Evolutionary conservation across 2,888 invertebrate species (phyloP).

Genomic region (Flabesymbios commensalis): DNA sequence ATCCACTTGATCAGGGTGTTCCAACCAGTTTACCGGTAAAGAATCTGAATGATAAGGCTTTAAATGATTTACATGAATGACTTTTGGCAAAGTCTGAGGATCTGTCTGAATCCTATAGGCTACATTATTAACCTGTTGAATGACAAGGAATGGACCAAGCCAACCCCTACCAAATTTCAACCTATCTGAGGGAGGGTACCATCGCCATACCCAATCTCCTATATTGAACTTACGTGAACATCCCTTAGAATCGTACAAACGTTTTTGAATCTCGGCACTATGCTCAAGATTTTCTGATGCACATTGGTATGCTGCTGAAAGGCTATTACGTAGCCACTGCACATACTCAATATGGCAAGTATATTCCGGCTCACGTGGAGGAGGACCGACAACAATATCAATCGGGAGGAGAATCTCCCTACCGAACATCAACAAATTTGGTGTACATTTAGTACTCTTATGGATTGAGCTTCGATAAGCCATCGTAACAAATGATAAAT

Average conservation of each 20-base stretch:
- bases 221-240: not conserved
- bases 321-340: not conserved
- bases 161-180: not conserved
- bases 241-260: not conserved
- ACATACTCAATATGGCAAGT: not conserved
- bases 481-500: slow-evolving; percentile 25
- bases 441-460: slow-evolving; percentile 26
- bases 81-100: no score
- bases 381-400: slow-evolving; percentile 24
- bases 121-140: no score
- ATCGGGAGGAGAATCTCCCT: slow-evolving; percentile 27
- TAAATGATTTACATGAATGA: no score
- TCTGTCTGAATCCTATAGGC: no score
- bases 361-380: not conserved
- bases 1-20: no score
- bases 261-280: not conserved
- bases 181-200: not conserved
- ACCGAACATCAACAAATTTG: slow-evolving; percentile 28
- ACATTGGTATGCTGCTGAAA: not conserved
- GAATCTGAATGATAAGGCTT: no score
- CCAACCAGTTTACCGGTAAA: no score
- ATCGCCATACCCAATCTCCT: not conserved
- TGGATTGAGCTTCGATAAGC: slow-evolving; percentile 28
- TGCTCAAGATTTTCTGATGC: not conserved
- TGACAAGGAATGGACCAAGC: not conserved